These are phyloP conservation scores for Pelodytes ibericus DNA, from an alignment of 2,797 vertebrate genomes.

Conservation along the genomic window DNA sequence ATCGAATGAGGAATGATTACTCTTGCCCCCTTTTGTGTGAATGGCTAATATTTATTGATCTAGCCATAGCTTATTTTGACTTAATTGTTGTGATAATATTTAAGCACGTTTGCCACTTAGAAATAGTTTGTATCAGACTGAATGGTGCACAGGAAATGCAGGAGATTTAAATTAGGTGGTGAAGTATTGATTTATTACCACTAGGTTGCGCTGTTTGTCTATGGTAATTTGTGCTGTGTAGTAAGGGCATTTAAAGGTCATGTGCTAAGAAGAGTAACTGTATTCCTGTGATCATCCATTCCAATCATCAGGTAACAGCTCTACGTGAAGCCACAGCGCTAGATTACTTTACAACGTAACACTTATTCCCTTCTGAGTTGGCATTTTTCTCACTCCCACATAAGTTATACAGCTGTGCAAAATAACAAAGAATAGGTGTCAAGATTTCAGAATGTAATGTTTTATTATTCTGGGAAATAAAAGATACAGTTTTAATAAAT, in stretches of 20 bases:
- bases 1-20: too few species aligned
- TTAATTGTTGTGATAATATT: too few species aligned
- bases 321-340: constrained; percentile 20
- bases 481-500: constrained; percentile 14
- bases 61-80: too few species aligned
- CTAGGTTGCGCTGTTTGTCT: constrained; percentile 68
- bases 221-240: constrained; percentile 15
- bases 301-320: constrained; percentile 43
- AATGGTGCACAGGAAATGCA: too few species aligned
- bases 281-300: constrained; percentile 23
- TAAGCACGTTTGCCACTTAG: too few species aligned
- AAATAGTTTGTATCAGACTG: too few species aligned
- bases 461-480: constrained; percentile 34
- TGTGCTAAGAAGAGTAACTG: constrained; percentile 51
- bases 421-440: constrained; percentile 40
- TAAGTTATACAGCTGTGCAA: constrained; percentile 46
- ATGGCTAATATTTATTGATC: too few species aligned
- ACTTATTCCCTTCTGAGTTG: constrained; percentile 27
- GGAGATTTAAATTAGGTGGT: not conserved
- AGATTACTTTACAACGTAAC: constrained; percentile 36
- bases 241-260: constrained; percentile 65
- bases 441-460: constrained; percentile 27
- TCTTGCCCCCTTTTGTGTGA: too few species aligned
- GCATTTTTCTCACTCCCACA: constrained; percentile 43
- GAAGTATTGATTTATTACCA: constrained; percentile 59